Evolutionary conservation across 2,797 vertebrate species (phyloP), one percentile per base, ranked within the genome.

Genomic region (Clarias platycephalus): DNA sequence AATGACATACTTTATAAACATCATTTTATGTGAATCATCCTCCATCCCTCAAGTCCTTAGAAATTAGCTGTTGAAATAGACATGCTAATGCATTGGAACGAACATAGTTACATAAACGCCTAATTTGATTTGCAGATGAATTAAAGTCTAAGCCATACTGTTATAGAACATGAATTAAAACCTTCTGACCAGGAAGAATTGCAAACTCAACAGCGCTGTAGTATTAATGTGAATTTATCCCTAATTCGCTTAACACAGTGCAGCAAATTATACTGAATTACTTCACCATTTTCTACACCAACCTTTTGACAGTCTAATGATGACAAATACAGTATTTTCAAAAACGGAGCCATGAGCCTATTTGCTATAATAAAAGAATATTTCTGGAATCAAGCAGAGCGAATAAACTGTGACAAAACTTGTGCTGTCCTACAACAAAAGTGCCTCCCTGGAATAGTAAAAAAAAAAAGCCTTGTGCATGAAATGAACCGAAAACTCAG

Each of bases 241-340:
- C 57, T n/a, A 78, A 78, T 78, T 62, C 9, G 9, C 9, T 34
- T 28, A 58, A 58, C 53, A 28, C 76, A 79, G 58, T 79, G 34
- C 24, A 16, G 85, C 44, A 82, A 82, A 86, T 76, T 55, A 28
- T 28, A 26, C 40, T 53, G 13, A 63, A 34, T 58, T 44, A 16
- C 70, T 49, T 60, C 7, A 24, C 24, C n/a, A 20, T 76, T 66
- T 77, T 75, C 26, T 66, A 67, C 13, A 62, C 68, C 64, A 72
- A 55, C 64, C 67, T 58, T 63, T 78, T 77, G 31, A 66, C 71
- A 44, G 31, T 26, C 80, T 72, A 18, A 82, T 66, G 31, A 70
- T 85, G 79, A 87, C 77, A 72, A 79, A 87, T 87, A 49, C 44
- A 49, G 44, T 49, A 70, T 80, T 85, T 87, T 70, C 7, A 84